Percentiles rank a stretch among this genome's conserved stretches.
These are phyloP conservation scores for Heliangelus exortis DNA, from an alignment of 2,797 vertebrate genomes.

Conservation along the genomic window DNA sequence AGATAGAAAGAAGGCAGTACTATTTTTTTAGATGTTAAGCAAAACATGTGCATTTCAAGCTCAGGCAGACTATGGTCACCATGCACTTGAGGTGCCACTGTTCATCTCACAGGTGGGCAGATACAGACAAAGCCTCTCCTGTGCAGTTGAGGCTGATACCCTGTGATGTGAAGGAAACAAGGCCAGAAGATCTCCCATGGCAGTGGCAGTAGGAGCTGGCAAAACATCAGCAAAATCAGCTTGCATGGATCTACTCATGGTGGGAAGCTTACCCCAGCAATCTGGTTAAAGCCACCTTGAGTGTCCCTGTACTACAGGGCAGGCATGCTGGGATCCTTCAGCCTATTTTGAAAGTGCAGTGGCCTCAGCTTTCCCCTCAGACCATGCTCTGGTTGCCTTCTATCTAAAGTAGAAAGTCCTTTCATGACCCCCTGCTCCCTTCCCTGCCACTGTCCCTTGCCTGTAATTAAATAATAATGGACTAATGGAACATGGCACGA, in stretches of 20 bases:
- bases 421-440: neutral
- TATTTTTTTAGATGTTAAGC: neutral
- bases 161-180: neutral
- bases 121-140: neutral
- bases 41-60: neutral
- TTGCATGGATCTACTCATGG: neutral
- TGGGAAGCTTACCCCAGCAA: neutral
- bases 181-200: neutral
- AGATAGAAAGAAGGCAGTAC: neutral
- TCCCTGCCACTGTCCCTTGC: neutral
- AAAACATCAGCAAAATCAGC: neutral
- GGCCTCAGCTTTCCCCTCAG: neutral
- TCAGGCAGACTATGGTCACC: neutral
- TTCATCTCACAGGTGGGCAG: neutral
- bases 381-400: neutral
- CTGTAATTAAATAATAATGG: slow-evolving; percentile 3
- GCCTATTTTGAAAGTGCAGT: neutral
- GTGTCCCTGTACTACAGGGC: neutral
- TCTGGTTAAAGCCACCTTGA: neutral
- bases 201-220: neutral
- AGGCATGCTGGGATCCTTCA: neutral
- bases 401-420: neutral
- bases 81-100: neutral
- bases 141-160: neutral
- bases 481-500: slow-evolving; percentile 40